Evolutionary conservation across 2,888 invertebrate species (phyloP).

Genomic region (Saturnia japonica): DNA sequence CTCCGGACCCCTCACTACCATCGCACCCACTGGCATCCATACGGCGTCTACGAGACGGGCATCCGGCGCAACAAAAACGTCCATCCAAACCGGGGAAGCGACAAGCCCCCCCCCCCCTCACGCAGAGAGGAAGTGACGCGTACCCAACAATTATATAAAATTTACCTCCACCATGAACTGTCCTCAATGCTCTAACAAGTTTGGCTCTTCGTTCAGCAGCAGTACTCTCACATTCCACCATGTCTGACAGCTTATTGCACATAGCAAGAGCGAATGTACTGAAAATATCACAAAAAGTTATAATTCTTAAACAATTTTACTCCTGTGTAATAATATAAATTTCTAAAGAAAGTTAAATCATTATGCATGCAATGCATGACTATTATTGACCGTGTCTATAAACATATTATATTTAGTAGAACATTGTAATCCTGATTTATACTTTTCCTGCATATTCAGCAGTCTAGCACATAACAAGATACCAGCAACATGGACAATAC

Average conservation of each 20-base stretch:
- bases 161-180: slow-evolving; percentile 92
- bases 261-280: slow-evolving; percentile 97
- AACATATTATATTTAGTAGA: too few relatives aligned
- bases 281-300: slow-evolving; percentile 38
- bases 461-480: neutral
- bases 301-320: neutral
- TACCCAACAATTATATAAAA: too few relatives aligned
- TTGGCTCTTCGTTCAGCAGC: slow-evolving; percentile 95
- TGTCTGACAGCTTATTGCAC: slow-evolving; percentile 96
- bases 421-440: neutral
- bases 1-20: too few relatives aligned
- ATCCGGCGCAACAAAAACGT: too few relatives aligned
- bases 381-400: too few relatives aligned
- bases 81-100: too few relatives aligned
- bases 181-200: slow-evolving; percentile 93
- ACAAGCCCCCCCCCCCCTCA: too few relatives aligned
- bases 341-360: too few relatives aligned
- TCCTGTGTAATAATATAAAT: neutral
- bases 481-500: neutral
- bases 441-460: neutral
- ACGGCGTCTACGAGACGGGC: too few relatives aligned
- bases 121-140: too few relatives aligned
- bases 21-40: too few relatives aligned
- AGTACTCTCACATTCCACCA: slow-evolving; percentile 96
- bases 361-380: too few relatives aligned